Percentiles rank a stretch among this genome's conserved stretches.
Evolutionary conservation across 2,113 vertebrate genomes (phyloP).

Genomic region (Aegithalos caudatus): DNA sequence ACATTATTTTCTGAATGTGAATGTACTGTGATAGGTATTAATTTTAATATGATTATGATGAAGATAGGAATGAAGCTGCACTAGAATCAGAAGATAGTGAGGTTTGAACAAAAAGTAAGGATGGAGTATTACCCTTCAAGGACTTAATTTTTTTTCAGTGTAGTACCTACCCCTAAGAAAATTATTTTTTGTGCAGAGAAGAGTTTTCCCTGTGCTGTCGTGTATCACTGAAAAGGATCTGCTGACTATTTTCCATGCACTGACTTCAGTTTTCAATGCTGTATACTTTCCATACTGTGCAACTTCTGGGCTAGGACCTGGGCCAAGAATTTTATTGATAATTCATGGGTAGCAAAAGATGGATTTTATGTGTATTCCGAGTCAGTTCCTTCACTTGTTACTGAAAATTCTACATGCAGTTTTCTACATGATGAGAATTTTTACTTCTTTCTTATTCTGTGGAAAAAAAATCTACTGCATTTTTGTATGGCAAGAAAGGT

Average conservation of each 20-base stretch:
- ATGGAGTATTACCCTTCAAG: neutral
- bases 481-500: neutral
- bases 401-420: neutral
- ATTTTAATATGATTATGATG: neutral
- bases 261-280: neutral
- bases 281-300: rapidly evolving
- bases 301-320: neutral
- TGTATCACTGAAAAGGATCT: neutral
- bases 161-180: neutral
- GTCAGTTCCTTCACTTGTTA: neutral
- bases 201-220: neutral
- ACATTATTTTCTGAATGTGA: neutral
- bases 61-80: neutral
- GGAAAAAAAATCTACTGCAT: neutral
- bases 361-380: neutral
- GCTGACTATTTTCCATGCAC: neutral
- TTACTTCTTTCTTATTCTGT: neutral
- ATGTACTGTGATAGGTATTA: neutral
- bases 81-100: neutral
- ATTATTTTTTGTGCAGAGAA: neutral
- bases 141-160: neutral
- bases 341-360: neutral
- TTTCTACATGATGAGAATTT: neutral
- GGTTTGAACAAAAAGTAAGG: neutral
- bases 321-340: neutral